Evolutionary conservation across 53 echinoderm and acorn worm genomes (phyloP).

Genomic region (Holothuria leucospilota): DNA sequence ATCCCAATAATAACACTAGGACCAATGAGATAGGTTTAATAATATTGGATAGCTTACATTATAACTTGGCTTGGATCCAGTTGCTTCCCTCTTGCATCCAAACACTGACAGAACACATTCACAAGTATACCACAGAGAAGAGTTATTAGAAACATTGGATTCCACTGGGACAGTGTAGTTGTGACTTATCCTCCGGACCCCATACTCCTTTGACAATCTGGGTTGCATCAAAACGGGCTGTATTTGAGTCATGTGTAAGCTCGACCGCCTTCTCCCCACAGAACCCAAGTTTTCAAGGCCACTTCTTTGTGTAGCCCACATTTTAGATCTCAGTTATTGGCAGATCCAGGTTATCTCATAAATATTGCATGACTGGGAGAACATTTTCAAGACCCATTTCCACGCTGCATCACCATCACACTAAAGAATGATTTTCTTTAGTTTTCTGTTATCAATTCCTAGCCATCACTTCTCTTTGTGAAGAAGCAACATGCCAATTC

Average conservation of each 20-base stretch:
- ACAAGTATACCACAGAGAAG: constrained; percentile 77
- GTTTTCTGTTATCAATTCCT: no score
- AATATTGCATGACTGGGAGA: no score
- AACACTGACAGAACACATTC: constrained; percentile 85
- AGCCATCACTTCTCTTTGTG: background rate
- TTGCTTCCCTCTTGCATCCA: constrained; percentile 77
- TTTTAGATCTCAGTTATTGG: background rate
- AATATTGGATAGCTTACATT: constrained; percentile 19
- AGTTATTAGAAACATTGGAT: no score
- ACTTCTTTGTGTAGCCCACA: constrained; percentile 41
- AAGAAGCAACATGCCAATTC: background rate
- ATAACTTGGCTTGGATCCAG: constrained; percentile 15
- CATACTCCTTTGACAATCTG: background rate
- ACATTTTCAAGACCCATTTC: no score
- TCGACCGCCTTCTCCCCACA: background rate
- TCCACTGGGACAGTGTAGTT: constrained; percentile 8
- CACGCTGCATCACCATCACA: no score
- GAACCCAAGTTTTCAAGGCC: background rate
- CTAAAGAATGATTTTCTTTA: no score
- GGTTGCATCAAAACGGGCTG: constrained; percentile 35
- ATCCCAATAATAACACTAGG: background rate
- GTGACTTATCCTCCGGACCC: constrained; percentile 15
- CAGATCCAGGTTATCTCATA: no score
- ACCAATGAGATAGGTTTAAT: background rate
- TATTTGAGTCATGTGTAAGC: constrained; percentile 35